Base-by-base conservation (phyloP, 2,888 invertebrate genomes). In the Strigamia transsilvanica region DNA sequence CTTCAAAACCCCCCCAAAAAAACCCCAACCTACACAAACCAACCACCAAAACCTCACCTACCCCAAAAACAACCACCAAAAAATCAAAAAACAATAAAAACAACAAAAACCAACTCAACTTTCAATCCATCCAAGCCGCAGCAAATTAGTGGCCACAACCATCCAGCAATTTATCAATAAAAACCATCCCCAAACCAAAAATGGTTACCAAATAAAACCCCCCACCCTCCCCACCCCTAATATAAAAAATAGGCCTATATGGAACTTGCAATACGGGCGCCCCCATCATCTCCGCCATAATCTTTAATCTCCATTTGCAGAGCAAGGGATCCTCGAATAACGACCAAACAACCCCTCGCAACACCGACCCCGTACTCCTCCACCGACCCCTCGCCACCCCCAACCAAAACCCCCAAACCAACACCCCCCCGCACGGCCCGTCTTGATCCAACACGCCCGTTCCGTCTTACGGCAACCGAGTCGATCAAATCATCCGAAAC, bases 271-370 rank as follows among this genome's bases (percentile, higher is more conserved):
- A 61, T 61, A 61, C 61, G 61, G 61, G 61, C 23, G 18, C 61
- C 61, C 61, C 61, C 61, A 61, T 61, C 61, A 61, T 61, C 61
- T 61, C 4, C 61, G 61, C 61, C 18, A 61, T 61, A 61, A 61
- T 61, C 61, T 61, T 61, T 61, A 61, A 61, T 61, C 61, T 61
- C 61, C 61, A 61, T 61, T 61, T 61, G 61, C 2, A 61, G 23
- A 18, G 61, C 4, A 15, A 18, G 21, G 23, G 61, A 9, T 18
- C 18, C 15, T 46, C 46, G 46, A 46, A 46, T 46, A 46, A 46
- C 46, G 46, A 18, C 61, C 10, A 61, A 61, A 61, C 61, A 61
- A 61, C 61, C 61, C 21, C 18, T 21, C 15, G 10, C 18, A 61
- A 9, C 3, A 18, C 61, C 21, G 18, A 61, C 61, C 2, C 3